A percentile compares a stretch with the other conserved stretches of the same genome.
Conservation (phyloP, 1,140 invertebrate species). For the Daktulosphaira vitifoliae region DNA sequence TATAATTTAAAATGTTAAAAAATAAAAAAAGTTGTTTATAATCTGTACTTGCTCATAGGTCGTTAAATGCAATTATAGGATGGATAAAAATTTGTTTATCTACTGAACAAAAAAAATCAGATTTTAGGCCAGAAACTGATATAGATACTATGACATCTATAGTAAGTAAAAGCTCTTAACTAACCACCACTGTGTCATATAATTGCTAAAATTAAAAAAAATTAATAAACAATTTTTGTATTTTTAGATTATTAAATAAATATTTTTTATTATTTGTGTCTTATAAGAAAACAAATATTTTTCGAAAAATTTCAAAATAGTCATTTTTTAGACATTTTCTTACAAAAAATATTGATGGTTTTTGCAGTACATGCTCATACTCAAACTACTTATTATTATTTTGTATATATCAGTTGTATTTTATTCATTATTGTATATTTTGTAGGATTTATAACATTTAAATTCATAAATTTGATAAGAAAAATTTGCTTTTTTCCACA, state of each 20-base stretch:
- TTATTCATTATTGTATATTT: no score
- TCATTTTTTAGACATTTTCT: no score
- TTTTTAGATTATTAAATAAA: constrained; percentile 2
- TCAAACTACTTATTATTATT: no score
- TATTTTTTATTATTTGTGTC: neutral
- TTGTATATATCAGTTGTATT: no score
- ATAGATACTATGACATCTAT: constrained; percentile 63
- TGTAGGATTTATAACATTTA: no score
- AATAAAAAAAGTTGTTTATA: constrained; percentile 3
- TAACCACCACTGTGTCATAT: neutral
- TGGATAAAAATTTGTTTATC: constrained; percentile 88
- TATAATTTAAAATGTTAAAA: neutral
- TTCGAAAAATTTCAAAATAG: no score
- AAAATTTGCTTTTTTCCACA: no score
- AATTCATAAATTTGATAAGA: no score
- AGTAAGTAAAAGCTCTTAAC: constrained; percentile 48
- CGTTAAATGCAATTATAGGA: constrained; percentile 75
- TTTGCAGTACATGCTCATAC: no score
- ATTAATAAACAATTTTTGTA: neutral
- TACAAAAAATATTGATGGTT: no score
- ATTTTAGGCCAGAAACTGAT: constrained; percentile 89
- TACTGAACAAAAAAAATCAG: constrained; percentile 89
- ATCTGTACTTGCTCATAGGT: constrained; percentile 46
- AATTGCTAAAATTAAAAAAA: neutral
- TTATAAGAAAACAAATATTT: constrained; percentile 12